Percentiles rank a stretch among this genome's conserved stretches.
phyloP scores from a whole-genome alignment of 2,888 invertebrate genomes.

The Furcula furcula region DNA sequence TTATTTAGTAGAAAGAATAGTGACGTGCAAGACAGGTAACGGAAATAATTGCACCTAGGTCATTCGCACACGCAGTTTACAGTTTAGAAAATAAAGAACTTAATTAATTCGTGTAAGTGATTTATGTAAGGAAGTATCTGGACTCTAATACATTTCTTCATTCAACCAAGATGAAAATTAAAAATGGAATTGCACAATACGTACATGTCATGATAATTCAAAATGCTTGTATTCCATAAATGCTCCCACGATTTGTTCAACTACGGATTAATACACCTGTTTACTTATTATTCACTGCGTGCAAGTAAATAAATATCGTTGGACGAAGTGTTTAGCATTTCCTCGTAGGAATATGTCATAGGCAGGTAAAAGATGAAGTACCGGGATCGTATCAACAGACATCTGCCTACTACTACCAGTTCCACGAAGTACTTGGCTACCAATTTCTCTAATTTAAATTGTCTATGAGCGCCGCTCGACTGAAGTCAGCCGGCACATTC shows the following conservation, averaged over 20 bases:
- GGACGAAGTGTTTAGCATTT: constrained; percentile 15
- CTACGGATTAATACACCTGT: neutral
- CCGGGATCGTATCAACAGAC: constrained; percentile 23
- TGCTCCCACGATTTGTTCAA: neutral
- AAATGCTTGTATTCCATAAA: neutral
- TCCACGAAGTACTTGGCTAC: constrained; percentile 59
- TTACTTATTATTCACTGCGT: constrained; percentile 15
- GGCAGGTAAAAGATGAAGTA: constrained; percentile 19
- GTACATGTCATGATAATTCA: neutral
- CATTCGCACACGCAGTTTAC: too few species aligned
- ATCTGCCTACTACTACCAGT: constrained; percentile 58
- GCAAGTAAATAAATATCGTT: constrained; percentile 18
- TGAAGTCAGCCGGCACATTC: constrained; percentile 80
- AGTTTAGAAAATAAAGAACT: too few species aligned
- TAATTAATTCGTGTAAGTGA: too few species aligned
- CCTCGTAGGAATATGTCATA: constrained; percentile 26
- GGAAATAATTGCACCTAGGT: too few species aligned
- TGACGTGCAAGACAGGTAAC: too few species aligned
- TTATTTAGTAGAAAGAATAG: too few species aligned
- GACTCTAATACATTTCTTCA: too few species aligned
- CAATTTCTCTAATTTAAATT: constrained; percentile 80
- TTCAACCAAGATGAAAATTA: too few species aligned
- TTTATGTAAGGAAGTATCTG: too few species aligned
- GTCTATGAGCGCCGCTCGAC: constrained; percentile 76
- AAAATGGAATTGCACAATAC: too few species aligned